These are phyloP conservation scores for Dasypogon diadema DNA, from an alignment of 2,888 invertebrate species.

Conservation along the genomic window DNA sequence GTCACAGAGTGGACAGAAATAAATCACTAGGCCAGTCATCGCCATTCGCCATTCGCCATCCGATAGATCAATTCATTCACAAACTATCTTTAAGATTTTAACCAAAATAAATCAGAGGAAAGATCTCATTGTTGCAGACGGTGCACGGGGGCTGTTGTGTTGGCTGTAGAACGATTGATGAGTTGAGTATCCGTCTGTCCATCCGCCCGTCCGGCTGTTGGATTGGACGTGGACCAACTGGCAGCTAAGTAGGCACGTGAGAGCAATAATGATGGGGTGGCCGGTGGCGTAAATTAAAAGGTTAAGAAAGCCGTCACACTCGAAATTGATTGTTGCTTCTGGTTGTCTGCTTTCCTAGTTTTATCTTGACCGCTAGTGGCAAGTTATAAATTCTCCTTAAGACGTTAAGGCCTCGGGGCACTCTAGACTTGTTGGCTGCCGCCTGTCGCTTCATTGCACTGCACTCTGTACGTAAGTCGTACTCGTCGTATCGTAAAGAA, in stretches of 20 bases:
- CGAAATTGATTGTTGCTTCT: not conserved
- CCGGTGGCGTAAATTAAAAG: slow-evolving; percentile 26
- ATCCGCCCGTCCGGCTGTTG: not conserved
- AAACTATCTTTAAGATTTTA: not conserved
- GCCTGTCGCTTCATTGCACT: slow-evolving; percentile 31
- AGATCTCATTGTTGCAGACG: slow-evolving; percentile 32
- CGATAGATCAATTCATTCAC: slow-evolving; percentile 12
- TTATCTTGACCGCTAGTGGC: slow-evolving; percentile 5
- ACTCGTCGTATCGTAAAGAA: slow-evolving; percentile 34
- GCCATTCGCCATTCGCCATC: not conserved
- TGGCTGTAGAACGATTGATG: slow-evolving; percentile 28
- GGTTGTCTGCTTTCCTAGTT: slow-evolving; percentile 29
- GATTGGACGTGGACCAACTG: slow-evolving; percentile 35
- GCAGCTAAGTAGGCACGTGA: slow-evolving; percentile 18
- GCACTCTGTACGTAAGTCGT: not conserved
- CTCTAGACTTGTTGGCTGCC: slow-evolving; percentile 42
- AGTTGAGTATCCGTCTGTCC: not conserved
- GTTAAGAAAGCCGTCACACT: slow-evolving; percentile 23
- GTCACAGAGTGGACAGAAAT: not conserved
- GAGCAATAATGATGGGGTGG: slow-evolving; percentile 34
- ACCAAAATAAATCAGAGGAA: not conserved
- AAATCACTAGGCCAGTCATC: too few relatives aligned
- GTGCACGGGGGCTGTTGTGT: too few relatives aligned
- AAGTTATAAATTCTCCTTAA: slow-evolving; percentile 35
- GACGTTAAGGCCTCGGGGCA: slow-evolving; percentile 6